Conservation (phyloP, 1,140 invertebrate genomes). For the Telenomus remus region DNA sequence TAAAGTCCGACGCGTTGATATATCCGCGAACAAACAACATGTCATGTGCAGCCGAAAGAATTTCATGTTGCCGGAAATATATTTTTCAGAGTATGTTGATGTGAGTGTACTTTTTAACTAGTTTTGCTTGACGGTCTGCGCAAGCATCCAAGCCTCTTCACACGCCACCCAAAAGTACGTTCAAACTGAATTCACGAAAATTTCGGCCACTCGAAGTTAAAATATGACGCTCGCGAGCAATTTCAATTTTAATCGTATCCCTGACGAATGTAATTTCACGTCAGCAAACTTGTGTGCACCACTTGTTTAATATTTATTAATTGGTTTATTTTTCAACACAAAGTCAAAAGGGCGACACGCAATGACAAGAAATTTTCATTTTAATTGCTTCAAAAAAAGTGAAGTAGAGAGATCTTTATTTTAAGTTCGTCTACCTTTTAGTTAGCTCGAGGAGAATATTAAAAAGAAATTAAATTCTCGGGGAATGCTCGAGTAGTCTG, state of each 20-base stretch:
- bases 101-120: conserved; percentile 47
- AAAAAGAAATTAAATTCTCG: too few species aligned
- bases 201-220: conserved; percentile 7
- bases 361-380: too few species aligned
- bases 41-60: conserved; percentile 46
- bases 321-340: too few species aligned
- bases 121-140: conserved; percentile 27
- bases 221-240: conserved; percentile 1
- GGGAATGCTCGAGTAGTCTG: too few species aligned
- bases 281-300: too few species aligned
- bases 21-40: conserved; percentile 37
- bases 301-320: too few species aligned
- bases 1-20: conserved; percentile 24
- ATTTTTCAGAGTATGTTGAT: conserved; percentile 46
- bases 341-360: too few species aligned
- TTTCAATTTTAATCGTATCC: conserved; percentile 5
- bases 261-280: too few species aligned
- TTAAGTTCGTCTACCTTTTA: too few species aligned
- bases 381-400: too few species aligned
- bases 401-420: too few species aligned
- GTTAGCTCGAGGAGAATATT: too few species aligned
- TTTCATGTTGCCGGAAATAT: conserved; percentile 46
- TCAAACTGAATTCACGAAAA: conserved; percentile 9
- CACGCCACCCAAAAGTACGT: conserved; percentile 16
- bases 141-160: conserved; percentile 20